phyloP scores from a whole-genome alignment of 2,888 invertebrate species.

The Metallyticus violacea region DNA sequence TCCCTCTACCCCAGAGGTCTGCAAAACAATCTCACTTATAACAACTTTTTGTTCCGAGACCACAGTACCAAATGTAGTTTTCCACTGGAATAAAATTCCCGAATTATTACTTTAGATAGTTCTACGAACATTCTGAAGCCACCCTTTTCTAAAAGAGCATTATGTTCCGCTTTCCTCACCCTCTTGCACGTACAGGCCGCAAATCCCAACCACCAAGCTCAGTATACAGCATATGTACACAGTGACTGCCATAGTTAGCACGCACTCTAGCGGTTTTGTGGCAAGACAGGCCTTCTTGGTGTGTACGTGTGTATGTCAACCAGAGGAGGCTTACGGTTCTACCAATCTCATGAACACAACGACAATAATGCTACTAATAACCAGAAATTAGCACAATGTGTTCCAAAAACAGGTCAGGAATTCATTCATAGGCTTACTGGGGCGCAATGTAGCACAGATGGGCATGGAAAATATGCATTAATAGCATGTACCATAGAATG shows the following conservation, averaged over 20 bases:
- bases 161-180: background rate
- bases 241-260: background rate
- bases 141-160: background rate
- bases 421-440: no score
- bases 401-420: no score
- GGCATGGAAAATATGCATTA: no score
- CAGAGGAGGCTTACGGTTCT: background rate
- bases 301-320: background rate
- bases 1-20: no score
- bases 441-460: no score
- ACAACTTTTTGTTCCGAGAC: background rate
- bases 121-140: background rate
- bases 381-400: no score
- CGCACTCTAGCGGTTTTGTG: background rate
- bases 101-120: background rate
- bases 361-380: background rate
- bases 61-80: background rate
- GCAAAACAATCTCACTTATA: no score
- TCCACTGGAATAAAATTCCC: background rate
- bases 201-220: background rate
- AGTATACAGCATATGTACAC: background rate
- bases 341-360: background rate
- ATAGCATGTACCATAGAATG: no score
- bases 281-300: background rate
- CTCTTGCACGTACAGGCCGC: background rate